Evolutionary conservation across 2,888 invertebrate genomes (phyloP).

Genomic region (Heterodera filipjevi): DNA sequence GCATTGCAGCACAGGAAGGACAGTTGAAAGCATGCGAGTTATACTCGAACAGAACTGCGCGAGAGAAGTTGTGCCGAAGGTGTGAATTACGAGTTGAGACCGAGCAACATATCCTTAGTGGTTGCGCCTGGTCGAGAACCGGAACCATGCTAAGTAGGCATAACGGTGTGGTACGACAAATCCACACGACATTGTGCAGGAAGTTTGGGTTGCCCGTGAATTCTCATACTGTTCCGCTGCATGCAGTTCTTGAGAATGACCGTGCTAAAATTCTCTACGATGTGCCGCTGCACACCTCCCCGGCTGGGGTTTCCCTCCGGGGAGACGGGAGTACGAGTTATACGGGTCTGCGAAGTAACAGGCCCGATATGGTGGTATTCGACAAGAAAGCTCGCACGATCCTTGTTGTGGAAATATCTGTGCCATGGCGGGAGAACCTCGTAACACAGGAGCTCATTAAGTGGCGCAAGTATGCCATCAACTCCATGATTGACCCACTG

Average conservation of each 20-base stretch:
- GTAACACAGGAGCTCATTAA: background rate
- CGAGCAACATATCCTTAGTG: too few relatives aligned
- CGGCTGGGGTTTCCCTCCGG: background rate
- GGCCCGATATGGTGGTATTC: constrained; percentile 21
- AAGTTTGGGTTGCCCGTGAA: background rate
- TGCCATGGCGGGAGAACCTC: background rate
- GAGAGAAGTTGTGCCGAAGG: too few relatives aligned
- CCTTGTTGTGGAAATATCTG: background rate
- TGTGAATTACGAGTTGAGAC: too few relatives aligned
- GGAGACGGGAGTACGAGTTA: background rate
- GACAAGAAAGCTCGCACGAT: background rate
- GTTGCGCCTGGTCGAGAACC: too few relatives aligned
- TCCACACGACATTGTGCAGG: background rate
- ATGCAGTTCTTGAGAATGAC: constrained; percentile 16
- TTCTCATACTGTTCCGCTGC: background rate
- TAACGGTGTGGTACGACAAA: background rate
- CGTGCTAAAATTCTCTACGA: constrained; percentile 15
- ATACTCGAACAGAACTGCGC: background rate
- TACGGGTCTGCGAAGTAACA: background rate
- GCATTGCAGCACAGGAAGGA: background rate
- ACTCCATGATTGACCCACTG: background rate
- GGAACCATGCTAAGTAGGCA: too few relatives aligned
- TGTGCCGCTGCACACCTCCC: background rate
- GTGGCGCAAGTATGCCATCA: background rate
- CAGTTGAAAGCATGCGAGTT: background rate